Percentiles rank a stretch among this genome's conserved stretches.
phyloP scores from a whole-genome alignment of 2,888 invertebrate species.

The Blera fallax region DNA sequence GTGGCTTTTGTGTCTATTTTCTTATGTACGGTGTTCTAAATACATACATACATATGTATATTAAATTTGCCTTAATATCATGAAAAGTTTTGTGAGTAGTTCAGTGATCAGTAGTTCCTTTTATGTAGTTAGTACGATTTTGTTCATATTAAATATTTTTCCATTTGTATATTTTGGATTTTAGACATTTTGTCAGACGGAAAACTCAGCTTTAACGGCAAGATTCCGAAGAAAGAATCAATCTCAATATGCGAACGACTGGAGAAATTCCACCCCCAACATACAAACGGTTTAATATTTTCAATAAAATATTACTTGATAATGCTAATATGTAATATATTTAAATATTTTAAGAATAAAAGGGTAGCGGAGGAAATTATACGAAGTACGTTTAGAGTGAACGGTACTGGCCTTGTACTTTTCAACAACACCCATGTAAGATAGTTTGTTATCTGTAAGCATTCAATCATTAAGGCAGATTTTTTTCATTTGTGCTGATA shows the following conservation, averaged over 20 bases:
- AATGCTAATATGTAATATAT: neutral
- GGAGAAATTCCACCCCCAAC: neutral
- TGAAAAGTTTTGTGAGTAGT: no score
- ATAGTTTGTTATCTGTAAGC: conserved; percentile 36
- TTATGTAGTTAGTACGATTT: neutral
- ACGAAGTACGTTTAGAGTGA: conserved; percentile 44
- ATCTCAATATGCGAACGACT: conserved; percentile 5
- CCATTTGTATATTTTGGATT: conserved; percentile 10
- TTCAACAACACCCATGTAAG: conserved; percentile 62
- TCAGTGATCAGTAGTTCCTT: no score
- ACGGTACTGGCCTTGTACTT: conserved; percentile 38
- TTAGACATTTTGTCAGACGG: conserved; percentile 44
- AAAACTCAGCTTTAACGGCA: neutral
- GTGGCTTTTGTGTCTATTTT: no score
- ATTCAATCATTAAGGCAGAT: neutral
- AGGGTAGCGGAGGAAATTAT: conserved; percentile 29
- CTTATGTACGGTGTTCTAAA: no score
- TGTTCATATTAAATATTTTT: neutral
- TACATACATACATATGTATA: no score
- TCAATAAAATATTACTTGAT: neutral
- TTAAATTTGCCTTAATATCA: no score
- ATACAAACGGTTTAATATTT: conserved; percentile 25
- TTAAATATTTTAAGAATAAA: conserved; percentile 30
- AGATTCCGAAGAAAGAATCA: conserved; percentile 5
- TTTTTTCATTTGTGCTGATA: conserved; percentile 24